Conservation (phyloP, 2,113 vertebrate species). For the Caloenas nicobarica region DNA sequence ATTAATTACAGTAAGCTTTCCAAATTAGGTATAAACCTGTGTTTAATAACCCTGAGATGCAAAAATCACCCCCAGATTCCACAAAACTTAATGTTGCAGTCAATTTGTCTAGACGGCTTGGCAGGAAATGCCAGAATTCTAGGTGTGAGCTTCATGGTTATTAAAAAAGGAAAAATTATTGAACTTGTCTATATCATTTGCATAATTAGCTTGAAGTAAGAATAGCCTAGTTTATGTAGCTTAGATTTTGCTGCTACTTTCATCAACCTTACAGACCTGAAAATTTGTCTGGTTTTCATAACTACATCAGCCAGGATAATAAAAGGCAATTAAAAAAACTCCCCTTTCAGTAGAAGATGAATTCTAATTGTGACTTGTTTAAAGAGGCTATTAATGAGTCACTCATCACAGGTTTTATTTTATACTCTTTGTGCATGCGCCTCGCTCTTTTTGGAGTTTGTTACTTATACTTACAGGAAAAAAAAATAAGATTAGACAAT, state of each 20-base stretch:
- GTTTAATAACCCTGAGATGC: slow-evolving; percentile 30
- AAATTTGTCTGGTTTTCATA: slow-evolving; percentile 8
- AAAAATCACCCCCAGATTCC: slow-evolving; percentile 40
- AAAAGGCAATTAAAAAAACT: neutral
- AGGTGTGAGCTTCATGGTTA: slow-evolving; percentile 29
- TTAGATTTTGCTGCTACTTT: slow-evolving; percentile 1
- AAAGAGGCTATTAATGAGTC: neutral
- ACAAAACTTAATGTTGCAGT: slow-evolving; percentile 3
- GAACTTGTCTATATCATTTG: slow-evolving; percentile 5
- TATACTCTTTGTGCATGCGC: neutral
- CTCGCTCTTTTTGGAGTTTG: neutral
- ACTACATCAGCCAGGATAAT: neutral
- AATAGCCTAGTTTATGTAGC: neutral
- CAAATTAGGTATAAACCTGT: slow-evolving; percentile 45
- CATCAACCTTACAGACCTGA: neutral
- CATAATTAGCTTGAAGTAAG: slow-evolving; percentile 39
- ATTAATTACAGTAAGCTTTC: slow-evolving; percentile 56
- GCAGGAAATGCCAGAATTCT: slow-evolving; percentile 44
- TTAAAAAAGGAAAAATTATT: slow-evolving; percentile 7
- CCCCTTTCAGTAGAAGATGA: neutral
- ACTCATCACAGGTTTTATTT: neutral
- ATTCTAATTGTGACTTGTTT: neutral
- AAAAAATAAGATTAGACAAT: neutral
- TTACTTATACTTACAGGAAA: neutral
- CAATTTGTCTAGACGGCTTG: slow-evolving; percentile 57